Evolutionary conservation across 2,888 invertebrate genomes (phyloP).

Genomic region (Helobdella robusta): DNA sequence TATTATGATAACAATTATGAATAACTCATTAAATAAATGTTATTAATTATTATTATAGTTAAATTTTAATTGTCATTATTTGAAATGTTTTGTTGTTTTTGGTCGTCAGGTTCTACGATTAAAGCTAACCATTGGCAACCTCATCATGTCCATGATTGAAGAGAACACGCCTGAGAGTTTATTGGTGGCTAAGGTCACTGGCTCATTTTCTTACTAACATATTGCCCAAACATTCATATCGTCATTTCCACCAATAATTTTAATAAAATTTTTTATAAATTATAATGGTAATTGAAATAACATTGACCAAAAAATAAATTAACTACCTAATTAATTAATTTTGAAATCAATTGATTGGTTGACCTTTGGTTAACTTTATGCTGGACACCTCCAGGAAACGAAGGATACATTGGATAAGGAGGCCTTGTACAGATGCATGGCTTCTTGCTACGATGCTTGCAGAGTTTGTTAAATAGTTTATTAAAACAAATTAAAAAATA

Average conservation of each 20-base stretch:
- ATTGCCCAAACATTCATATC: too few relatives aligned
- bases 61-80: neutral
- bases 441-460: conserved; percentile 42
- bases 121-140: conserved; percentile 43
- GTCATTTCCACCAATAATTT: too few relatives aligned
- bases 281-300: too few relatives aligned
- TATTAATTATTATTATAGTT: neutral
- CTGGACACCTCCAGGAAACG: conserved; percentile 44
- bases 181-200: conserved; percentile 43
- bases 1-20: neutral
- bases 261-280: too few relatives aligned
- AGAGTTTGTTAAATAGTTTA: conserved; percentile 11
- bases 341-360: too few relatives aligned
- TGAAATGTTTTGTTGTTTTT: neutral
- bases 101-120: conserved; percentile 37
- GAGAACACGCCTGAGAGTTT: conserved; percentile 48
- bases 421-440: conserved; percentile 44
- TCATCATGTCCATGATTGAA: conserved; percentile 46
- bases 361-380: too few relatives aligned
- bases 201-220: too few relatives aligned
- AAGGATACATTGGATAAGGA: conserved; percentile 49
- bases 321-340: too few relatives aligned
- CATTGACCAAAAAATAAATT: too few relatives aligned
- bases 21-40: neutral
- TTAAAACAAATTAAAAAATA: neutral